phyloP scores from a whole-genome alignment of 2,113 vertebrate species.

The Catharus bicknelli region DNA sequence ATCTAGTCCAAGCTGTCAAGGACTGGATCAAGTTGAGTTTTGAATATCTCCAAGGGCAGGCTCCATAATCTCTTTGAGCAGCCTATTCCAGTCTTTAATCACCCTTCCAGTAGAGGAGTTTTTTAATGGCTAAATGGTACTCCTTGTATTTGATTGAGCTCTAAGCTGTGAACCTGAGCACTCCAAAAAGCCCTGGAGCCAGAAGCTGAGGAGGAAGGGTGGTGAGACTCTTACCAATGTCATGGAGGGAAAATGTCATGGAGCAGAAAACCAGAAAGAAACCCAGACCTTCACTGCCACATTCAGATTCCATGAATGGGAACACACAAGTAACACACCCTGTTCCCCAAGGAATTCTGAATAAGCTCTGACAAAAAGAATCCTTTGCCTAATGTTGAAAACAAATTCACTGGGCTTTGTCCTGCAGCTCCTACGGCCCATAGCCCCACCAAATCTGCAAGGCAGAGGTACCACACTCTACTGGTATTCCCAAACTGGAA shows the following conservation, averaged over 20 bases:
- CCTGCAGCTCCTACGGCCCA: not conserved
- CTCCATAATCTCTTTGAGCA: not conserved
- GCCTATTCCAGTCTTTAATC: not conserved
- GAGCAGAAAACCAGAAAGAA: not conserved
- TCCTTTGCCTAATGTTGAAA: not conserved
- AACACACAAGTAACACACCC: not conserved
- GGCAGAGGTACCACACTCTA: not conserved
- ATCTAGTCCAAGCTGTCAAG: not conserved
- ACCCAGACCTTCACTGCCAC: not conserved
- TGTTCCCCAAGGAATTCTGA: not conserved
- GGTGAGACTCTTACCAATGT: not conserved
- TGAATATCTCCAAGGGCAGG: not conserved
- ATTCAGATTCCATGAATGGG: not conserved
- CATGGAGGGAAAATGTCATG: not conserved
- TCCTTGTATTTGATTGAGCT: not conserved
- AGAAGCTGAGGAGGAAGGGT: not conserved
- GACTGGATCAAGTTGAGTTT: not conserved
- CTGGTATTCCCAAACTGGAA: not conserved
- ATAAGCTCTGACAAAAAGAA: not conserved
- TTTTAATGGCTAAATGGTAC: not conserved
- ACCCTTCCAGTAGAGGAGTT: not conserved
- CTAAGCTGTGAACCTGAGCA: not conserved
- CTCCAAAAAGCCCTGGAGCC: not conserved
- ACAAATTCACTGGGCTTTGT: not conserved
- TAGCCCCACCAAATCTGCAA: not conserved